These are phyloP conservation scores for Lanius ludovicianus DNA, from an alignment of 2,113 vertebrate species.

Conservation along the genomic window DNA sequence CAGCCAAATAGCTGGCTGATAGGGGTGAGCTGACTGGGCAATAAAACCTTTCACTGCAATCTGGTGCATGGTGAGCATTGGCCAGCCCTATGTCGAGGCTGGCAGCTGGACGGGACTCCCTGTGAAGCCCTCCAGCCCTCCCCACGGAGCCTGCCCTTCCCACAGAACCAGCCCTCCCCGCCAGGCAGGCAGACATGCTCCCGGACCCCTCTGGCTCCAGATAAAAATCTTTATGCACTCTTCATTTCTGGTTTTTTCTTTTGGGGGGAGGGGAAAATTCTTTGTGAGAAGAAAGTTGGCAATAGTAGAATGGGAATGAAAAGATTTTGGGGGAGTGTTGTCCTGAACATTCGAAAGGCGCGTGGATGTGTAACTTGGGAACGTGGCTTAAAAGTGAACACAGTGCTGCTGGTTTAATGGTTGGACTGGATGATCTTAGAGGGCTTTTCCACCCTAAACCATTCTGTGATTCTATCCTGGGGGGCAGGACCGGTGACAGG, in stretches of 20 bases:
- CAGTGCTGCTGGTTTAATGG: neutral
- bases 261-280: neutral
- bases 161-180: neutral
- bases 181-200: neutral
- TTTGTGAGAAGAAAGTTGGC: neutral
- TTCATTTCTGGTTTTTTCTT: neutral
- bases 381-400: neutral
- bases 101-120: fast-evolving
- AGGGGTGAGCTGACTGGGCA: neutral
- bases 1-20: constrained; percentile 51
- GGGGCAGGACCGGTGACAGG: neutral
- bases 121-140: neutral
- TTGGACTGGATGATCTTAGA: neutral
- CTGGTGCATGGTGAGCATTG: neutral
- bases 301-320: fast-evolving
- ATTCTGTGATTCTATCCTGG: neutral
- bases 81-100: fast-evolving
- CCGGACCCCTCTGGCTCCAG: neutral
- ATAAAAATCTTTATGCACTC: neutral
- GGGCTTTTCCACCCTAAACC: neutral
- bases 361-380: neutral
- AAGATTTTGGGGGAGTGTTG: neutral
- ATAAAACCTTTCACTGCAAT: neutral
- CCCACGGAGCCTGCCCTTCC: neutral
- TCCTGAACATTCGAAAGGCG: neutral